Evolutionary conservation across 2,113 vertebrate species (phyloP), one percentile per base, ranked within the genome.

Genomic region (Odobenus rosmarus): DNA sequence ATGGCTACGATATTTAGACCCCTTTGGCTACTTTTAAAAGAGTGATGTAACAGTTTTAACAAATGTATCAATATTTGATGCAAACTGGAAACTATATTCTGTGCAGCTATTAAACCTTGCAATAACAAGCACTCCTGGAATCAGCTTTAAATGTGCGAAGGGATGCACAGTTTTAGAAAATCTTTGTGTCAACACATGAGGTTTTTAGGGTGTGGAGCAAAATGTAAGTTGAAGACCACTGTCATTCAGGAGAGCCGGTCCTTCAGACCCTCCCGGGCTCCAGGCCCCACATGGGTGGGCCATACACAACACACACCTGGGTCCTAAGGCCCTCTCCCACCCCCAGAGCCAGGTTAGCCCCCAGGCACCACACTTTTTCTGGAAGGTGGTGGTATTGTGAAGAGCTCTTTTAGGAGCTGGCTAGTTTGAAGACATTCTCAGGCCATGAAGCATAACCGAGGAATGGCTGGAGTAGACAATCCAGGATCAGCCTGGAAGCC

Each of bases 1-100:
- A 76, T 51, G 46, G 19, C 12, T 69, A 71, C 26, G 36, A 72
- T 88, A 77, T 71, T 69, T 82, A 64, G 21, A 86, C 93, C 82
- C 64, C 61, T 51, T 24, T 82, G 59, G 18, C 62, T 69, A 49
- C 49, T 93, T 92, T 88, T 62, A 90, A 95, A 74, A 90, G n/a
- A 79, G 46, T 31, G 31, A 55, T 39, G 13, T 71, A 79, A 55
- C 12, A 61, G 39, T 57, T 79, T 49, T 90, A 93, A 67, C 19
- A 57, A 24, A 71, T 39, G 5, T 12, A 79, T 72, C 31, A 36
- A 62, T 89, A 82, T 93, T 92, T 94, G 77, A 67, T 7, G 16
- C 7, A 81, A 31, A 33, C 18, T 24, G 4, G 67, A 95, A 92
- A 83, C 84, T 46, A 64, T 51, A 59, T 77, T 53, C 26, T 82